Conservation (phyloP, 2,797 vertebrate species). For the Gadopsis marmoratus region DNA sequence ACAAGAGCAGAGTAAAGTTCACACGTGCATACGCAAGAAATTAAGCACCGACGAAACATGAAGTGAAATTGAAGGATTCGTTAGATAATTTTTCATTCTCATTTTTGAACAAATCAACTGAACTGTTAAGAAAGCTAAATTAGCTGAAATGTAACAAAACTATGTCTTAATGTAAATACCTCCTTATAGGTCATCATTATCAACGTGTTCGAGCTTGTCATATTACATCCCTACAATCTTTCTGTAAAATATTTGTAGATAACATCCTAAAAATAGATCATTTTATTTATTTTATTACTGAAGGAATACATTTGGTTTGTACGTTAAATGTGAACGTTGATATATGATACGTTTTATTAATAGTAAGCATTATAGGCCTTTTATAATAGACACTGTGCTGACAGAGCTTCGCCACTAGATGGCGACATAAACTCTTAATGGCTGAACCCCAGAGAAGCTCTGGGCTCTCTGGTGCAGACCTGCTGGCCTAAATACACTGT, state of each 20-base stretch:
- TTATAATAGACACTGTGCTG: slow-evolving; percentile 40
- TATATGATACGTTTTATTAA: not conserved
- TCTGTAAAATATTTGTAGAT: not conserved
- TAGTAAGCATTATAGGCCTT: not conserved
- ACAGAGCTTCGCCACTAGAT: slow-evolving; percentile 85
- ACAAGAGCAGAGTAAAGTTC: not conserved
- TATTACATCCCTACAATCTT: not conserved
- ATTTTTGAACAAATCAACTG: not conserved
- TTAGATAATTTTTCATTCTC: not conserved
- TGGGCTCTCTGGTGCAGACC: slow-evolving; percentile 48
- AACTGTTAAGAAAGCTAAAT: not conserved
- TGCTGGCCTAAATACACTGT: slow-evolving; percentile 20
- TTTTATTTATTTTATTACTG: not conserved
- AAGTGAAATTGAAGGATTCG: not conserved
- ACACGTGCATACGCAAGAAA: not conserved
- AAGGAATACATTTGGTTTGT: not conserved
- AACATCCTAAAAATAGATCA: not conserved
- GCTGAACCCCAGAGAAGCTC: slow-evolving; percentile 49
- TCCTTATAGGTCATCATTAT: not conserved
- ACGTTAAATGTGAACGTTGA: not conserved
- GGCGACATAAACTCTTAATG: slow-evolving; percentile 80
- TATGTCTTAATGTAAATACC: not conserved
- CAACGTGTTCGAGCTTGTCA: not conserved
- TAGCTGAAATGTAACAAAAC: not conserved
- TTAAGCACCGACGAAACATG: not conserved